Percentiles rank a stretch among this genome's conserved stretches.
Evolutionary conservation across 2,113 vertebrate species (phyloP).

Genomic region (Oxyruncus cristatus): DNA sequence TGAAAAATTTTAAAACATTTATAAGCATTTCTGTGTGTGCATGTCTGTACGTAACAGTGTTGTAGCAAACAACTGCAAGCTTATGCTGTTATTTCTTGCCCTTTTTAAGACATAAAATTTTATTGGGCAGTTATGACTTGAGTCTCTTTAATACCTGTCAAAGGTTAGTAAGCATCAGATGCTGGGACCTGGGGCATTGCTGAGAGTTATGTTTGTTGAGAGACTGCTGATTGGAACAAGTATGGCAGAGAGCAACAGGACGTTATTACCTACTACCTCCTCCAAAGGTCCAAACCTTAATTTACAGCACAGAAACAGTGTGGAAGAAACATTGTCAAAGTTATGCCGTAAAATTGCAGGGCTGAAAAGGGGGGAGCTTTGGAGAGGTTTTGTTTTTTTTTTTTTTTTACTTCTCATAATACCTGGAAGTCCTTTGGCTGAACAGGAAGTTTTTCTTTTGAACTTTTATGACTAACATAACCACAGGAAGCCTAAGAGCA

Average conservation of each 20-base stretch:
- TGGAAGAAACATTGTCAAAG: neutral
- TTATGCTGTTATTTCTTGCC: neutral
- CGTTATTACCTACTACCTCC: neutral
- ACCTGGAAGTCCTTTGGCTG: neutral
- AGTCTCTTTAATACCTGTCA: neutral
- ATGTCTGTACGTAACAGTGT: neutral
- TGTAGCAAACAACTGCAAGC: neutral
- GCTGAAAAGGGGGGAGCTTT: neutral
- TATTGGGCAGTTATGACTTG: neutral
- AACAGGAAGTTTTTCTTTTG: neutral
- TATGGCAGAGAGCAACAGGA: neutral
- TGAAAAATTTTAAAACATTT: neutral
- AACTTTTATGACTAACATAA: neutral
- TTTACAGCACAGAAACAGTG: neutral
- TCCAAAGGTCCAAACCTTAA: neutral
- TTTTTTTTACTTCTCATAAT: neutral
- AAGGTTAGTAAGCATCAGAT: neutral
- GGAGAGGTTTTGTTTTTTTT: neutral
- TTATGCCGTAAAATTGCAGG: neutral
- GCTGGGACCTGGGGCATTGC: neutral
- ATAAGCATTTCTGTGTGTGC: neutral
- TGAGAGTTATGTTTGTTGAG: neutral
- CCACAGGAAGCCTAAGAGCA: neutral
- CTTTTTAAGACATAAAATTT: neutral
- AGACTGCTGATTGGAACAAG: neutral